Conservation (phyloP, 2,113 vertebrate genomes). For the Ivindomyrus marchei region DNA sequence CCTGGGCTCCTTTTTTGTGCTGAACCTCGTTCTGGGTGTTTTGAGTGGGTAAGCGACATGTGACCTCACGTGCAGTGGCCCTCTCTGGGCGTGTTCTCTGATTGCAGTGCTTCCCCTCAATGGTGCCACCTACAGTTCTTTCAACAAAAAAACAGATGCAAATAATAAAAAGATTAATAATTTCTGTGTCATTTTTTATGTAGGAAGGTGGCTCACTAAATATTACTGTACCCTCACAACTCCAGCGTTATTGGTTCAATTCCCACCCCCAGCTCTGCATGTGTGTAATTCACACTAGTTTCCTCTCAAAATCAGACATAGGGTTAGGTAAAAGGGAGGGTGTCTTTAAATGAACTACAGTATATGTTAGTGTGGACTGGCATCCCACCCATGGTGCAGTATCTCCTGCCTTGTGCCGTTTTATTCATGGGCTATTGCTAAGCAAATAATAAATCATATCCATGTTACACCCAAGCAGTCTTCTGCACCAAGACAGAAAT, state of each 20-base stretch:
- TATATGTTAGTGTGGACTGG: not conserved
- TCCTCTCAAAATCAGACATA: not conserved
- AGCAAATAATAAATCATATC: not conserved
- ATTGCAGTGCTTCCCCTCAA: not conserved
- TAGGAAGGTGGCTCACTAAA: not conserved
- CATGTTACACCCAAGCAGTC: not conserved
- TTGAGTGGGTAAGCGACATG: slow-evolving; percentile 90
- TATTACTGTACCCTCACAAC: not conserved
- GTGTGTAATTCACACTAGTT: not conserved
- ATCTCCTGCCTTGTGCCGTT: not conserved
- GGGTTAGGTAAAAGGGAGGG: not conserved
- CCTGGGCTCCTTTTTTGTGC: slow-evolving; percentile 90
- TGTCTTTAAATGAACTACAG: not conserved
- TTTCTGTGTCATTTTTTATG: not conserved
- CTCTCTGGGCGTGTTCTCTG: slow-evolving; percentile 2
- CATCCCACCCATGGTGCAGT: not conserved
- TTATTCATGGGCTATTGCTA: not conserved
- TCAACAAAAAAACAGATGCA: not conserved
- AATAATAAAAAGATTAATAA: not conserved
- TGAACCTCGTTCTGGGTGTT: slow-evolving; percentile 86
- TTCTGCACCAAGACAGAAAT: not conserved
- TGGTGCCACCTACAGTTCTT: not conserved
- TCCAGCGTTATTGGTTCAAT: not conserved
- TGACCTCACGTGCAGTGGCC: not conserved
- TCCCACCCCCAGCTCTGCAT: not conserved